A percentile compares a stretch with the other conserved stretches of the same genome.
Conservation (phyloP, 2,888 invertebrate species). For the Nephrotoma guestfalica region DNA sequence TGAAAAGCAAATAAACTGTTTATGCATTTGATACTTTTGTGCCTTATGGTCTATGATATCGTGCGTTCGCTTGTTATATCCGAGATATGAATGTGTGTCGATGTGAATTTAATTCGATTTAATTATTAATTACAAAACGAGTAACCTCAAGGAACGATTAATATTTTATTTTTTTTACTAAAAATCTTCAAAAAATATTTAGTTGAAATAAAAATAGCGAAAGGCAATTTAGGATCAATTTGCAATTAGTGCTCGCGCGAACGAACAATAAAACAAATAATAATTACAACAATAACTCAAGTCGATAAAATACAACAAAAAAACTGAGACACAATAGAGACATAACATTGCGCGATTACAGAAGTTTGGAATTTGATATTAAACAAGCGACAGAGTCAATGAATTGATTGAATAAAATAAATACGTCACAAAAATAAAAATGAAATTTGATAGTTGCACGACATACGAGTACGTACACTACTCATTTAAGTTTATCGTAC, state of each 20-base stretch:
- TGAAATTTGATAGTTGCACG: background rate
- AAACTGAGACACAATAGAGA: background rate
- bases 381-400: background rate
- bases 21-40: background rate
- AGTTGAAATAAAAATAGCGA: background rate
- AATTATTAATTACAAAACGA: background rate
- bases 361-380: background rate
- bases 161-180: no score
- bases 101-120: background rate
- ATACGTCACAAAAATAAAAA: background rate
- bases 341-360: background rate
- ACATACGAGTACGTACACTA: background rate
- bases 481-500: background rate
- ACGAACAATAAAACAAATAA: background rate
- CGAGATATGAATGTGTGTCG: background rate
- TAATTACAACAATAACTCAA: background rate
- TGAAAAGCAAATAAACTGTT: background rate
- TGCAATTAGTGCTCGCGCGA: background rate
- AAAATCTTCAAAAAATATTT: background rate
- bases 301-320: background rate
- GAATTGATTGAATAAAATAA: background rate
- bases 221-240: background rate
- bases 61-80: background rate
- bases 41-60: background rate
- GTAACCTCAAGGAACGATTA: background rate